phyloP scores from a whole-genome alignment of 2,888 invertebrate genomes.

The Ditula angustiorana region DNA sequence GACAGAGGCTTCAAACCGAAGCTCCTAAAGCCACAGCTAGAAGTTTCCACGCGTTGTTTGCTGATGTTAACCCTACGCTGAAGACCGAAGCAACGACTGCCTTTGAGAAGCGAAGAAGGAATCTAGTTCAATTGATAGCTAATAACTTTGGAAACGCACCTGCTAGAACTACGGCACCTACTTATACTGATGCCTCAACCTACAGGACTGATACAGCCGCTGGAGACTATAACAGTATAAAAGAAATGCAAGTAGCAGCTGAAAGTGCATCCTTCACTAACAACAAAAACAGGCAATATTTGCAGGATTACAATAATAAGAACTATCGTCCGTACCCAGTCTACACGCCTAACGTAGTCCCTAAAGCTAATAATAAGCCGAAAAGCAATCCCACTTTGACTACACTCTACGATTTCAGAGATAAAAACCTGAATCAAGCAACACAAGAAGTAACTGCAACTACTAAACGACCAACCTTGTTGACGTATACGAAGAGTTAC shows the following conservation, averaged over 20 bases:
- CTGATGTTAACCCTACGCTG: conserved; percentile 69
- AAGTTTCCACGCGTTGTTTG: conserved; percentile 69
- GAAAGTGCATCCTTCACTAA: conserved; percentile 92
- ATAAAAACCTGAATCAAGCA: conserved; percentile 56
- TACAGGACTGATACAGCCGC: conserved; percentile 68
- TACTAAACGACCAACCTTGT: conserved; percentile 73
- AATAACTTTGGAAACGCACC: conserved; percentile 69
- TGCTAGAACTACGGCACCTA: conserved; percentile 63
- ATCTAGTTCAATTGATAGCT: conserved; percentile 73
- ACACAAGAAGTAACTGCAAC: conserved; percentile 54
- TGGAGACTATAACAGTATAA: conserved; percentile 73
- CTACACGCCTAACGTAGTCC: conserved; percentile 68
- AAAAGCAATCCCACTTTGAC: conserved; percentile 74
- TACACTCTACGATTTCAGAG: conserved; percentile 75
- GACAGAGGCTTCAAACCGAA: conserved; percentile 67
- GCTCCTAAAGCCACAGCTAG: conserved; percentile 66
- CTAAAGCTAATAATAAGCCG: conserved; percentile 56
- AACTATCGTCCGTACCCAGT: conserved; percentile 76
- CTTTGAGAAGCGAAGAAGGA: conserved; percentile 72
- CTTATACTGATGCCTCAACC: conserved; percentile 68
- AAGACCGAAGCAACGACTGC: conserved; percentile 67
- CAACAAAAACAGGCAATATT: conserved; percentile 75
- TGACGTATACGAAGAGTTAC: conserved; percentile 76
- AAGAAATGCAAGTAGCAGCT: conserved; percentile 89
- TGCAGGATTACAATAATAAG: conserved; percentile 74